Evolutionary conservation across 2,797 vertebrate genomes (phyloP).

Genomic region (Acrossocheilus fasciatus): DNA sequence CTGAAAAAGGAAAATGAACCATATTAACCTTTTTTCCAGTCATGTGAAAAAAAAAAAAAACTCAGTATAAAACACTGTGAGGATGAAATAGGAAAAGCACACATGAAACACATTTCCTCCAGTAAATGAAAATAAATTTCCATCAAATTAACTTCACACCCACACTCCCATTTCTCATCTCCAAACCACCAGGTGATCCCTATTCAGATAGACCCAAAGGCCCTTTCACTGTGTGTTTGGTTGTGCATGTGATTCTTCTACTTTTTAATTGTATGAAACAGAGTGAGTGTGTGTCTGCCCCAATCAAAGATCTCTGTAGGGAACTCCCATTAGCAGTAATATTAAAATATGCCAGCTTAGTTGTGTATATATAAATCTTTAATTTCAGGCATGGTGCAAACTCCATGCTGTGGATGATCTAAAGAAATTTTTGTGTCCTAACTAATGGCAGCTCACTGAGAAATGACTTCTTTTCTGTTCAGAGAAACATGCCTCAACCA

Average conservation of each 20-base stretch:
- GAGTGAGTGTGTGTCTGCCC: constrained; percentile 6
- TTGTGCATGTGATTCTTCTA: constrained; percentile 17
- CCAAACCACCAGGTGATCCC: constrained; percentile 50
- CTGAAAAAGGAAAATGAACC: constrained; percentile 36
- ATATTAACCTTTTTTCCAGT: constrained; percentile 25
- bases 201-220: constrained; percentile 49
- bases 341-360: constrained; percentile 31
- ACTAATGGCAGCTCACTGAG: constrained; percentile 6
- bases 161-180: constrained; percentile 52
- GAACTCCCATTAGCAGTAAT: constrained; percentile 47
- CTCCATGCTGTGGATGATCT: constrained; percentile 1
- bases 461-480: not conserved
- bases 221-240: constrained; percentile 31
- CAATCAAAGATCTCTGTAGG: constrained; percentile 48
- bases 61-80: not conserved
- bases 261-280: constrained; percentile 23
- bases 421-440: not conserved
- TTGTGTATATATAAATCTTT: constrained; percentile 10
- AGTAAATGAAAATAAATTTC: constrained; percentile 56
- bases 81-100: constrained; percentile 39
- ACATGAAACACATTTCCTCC: constrained; percentile 49
- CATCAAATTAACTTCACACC: constrained; percentile 49
- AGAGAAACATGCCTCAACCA: not conserved
- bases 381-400: constrained; percentile 15
- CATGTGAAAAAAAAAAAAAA: constrained; percentile 27